phyloP scores from a whole-genome alignment of 2,797 vertebrate genomes.

The Myripristis murdjan region DNA sequence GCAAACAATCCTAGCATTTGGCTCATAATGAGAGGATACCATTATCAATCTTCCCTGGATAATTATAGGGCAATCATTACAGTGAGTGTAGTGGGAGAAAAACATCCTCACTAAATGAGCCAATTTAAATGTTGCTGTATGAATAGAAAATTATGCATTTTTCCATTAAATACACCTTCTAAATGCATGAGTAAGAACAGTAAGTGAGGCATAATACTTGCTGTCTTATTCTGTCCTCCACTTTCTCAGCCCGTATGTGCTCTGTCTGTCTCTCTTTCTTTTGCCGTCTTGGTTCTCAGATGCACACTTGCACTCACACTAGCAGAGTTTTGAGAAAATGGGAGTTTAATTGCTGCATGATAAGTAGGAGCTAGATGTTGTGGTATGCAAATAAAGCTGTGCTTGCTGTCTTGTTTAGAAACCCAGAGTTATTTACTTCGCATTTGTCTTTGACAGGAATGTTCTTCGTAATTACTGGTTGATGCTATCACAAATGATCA shows the following conservation, averaged over 20 bases:
- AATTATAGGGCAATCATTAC: constrained; percentile 31
- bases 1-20: constrained; percentile 12
- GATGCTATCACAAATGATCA: not conserved
- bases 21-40: constrained; percentile 36
- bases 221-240: not conserved
- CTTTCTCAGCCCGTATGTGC: not conserved
- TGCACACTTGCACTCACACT: not conserved
- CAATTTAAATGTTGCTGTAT: not conserved
- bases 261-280: not conserved
- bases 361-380: not conserved
- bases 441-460: not conserved
- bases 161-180: not conserved
- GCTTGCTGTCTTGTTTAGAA: constrained; percentile 6
- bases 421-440: not conserved
- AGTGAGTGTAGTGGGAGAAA: constrained; percentile 10
- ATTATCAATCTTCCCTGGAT: constrained; percentile 24
- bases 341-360: not conserved
- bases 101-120: constrained; percentile 10
- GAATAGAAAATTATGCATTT: not conserved
- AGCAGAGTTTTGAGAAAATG: constrained; percentile 2
- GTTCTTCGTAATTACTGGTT: not conserved
- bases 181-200: not conserved
- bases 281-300: not conserved
- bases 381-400: constrained; percentile 14
- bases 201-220: not conserved